Evolutionary conservation across 2,888 invertebrate species (phyloP), one percentile per base, ranked within the genome.

Genomic region (Himalopsyche anomala): DNA sequence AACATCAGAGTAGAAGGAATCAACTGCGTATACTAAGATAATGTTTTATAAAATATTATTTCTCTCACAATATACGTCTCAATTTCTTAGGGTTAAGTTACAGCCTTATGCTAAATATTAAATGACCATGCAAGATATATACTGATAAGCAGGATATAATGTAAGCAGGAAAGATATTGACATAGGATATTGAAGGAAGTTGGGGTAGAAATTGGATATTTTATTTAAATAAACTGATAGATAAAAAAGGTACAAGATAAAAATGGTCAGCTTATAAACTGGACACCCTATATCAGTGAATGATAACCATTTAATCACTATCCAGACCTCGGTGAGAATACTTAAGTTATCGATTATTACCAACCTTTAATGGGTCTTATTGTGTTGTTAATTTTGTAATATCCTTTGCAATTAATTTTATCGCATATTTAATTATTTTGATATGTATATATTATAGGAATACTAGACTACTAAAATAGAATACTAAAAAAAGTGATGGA

Each of bases 151-250:
- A 62, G 19, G 6, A 62, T 62, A 62, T 62, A 62, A 62, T 62
- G 28, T 62, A 62, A 62, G 15, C 62, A 62, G 19, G 28, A 62
- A 62, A 28, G 62, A 62, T 62, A 62, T 62, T 62, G 62, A 62
- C 62, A 62, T 4, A 62, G 62, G 19, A 62, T 19, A 62, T 62
- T 62, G 62, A 19, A 19, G 62, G 62, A 62, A 28, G 62, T 62
- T 9, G 62, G 62, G 62, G 19, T 62, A 62, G 62, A 62, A 62
- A 62, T 62, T 62, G 62, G 62, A 62, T 62, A 62, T 19, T 62
- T 62, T 62, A 62, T 62, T 62, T 62, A 62, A 62, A 62, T 62
- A 62, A 62, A 62, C 62, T 62, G 62, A 19, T 62, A 62, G 62
- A 62, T 62, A 62, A 62, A 62, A 62, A 62, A 62, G 19, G 62